These are phyloP conservation scores for Microcaecilia unicolor DNA, from an alignment of 2,797 vertebrate genomes.

Conservation along the genomic window DNA sequence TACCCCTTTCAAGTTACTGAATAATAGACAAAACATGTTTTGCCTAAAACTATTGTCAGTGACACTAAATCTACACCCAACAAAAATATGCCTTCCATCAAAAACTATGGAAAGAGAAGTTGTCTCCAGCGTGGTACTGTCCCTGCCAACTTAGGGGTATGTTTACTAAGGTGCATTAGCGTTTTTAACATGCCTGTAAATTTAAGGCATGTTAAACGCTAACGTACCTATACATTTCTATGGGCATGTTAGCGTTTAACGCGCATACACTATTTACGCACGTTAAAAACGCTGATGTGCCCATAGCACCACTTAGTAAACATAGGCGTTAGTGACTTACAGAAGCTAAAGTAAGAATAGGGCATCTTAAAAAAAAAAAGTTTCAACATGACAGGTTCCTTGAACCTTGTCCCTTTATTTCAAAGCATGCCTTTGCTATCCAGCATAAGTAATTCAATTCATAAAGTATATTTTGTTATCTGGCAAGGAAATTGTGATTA, in stretches of 20 bases:
- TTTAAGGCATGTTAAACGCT: no score
- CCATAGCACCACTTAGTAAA: no score
- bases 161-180: no score
- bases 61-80: constrained; percentile 41
- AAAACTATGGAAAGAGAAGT: constrained; percentile 37
- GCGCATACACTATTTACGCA: no score
- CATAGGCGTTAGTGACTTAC: constrained; percentile 64
- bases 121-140: constrained; percentile 43
- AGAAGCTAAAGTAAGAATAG: constrained; percentile 53
- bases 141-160: constrained; percentile 67
- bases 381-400: constrained; percentile 61
- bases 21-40: constrained; percentile 54
- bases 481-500: constrained; percentile 57
- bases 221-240: no score
- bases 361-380: constrained; percentile 40
- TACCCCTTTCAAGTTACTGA: constrained; percentile 45
- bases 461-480: constrained; percentile 47
- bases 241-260: no score
- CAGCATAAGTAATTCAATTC: constrained; percentile 64
- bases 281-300: no score
- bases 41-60: constrained; percentile 38
- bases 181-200: no score
- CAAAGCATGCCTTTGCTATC: constrained; percentile 54
- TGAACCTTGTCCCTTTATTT: constrained; percentile 59
- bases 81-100: constrained; percentile 38